phyloP scores from a whole-genome alignment of 2,888 invertebrate genomes.

The Thera britannica region DNA sequence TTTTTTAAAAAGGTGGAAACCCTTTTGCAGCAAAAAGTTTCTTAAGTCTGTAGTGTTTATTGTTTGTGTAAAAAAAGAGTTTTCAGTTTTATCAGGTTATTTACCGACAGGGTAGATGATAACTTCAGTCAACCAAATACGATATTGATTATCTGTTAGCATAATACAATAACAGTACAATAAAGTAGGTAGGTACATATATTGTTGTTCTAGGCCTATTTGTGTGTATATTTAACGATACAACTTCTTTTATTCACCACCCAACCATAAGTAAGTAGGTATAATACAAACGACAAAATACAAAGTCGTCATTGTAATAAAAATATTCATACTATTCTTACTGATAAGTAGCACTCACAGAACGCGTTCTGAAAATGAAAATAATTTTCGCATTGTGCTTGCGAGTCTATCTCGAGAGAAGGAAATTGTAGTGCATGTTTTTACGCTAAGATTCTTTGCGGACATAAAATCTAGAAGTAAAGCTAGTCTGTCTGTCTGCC shows the following conservation, averaged over 20 bases:
- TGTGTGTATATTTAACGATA: no score
- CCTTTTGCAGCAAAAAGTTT: no score
- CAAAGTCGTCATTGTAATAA: conserved; percentile 1
- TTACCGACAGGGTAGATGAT: no score
- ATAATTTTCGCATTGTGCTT: conserved; percentile 27
- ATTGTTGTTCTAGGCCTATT: no score
- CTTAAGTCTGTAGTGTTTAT: no score
- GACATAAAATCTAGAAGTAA: conserved; percentile 12
- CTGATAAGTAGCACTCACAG: conserved; percentile 18
- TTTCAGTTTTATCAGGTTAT: no score
- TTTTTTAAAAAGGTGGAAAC: no score
- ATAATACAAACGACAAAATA: conserved; percentile 6
- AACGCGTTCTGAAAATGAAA: conserved; percentile 18
- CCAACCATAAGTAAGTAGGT: background rate
- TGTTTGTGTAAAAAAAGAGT: no score
- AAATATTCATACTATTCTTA: conserved; percentile 16
- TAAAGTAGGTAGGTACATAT: no score
- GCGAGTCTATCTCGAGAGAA: conserved; percentile 23
- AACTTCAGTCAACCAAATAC: no score
- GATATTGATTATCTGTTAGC: no score
- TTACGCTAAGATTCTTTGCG: conserved; percentile 21
- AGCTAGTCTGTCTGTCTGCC: background rate
- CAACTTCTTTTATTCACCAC: background rate
- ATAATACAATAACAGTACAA: no score
- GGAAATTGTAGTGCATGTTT: conserved; percentile 24